Evolutionary conservation across 2,113 vertebrate species (phyloP).

Genomic region (Dicaeum eximium): DNA sequence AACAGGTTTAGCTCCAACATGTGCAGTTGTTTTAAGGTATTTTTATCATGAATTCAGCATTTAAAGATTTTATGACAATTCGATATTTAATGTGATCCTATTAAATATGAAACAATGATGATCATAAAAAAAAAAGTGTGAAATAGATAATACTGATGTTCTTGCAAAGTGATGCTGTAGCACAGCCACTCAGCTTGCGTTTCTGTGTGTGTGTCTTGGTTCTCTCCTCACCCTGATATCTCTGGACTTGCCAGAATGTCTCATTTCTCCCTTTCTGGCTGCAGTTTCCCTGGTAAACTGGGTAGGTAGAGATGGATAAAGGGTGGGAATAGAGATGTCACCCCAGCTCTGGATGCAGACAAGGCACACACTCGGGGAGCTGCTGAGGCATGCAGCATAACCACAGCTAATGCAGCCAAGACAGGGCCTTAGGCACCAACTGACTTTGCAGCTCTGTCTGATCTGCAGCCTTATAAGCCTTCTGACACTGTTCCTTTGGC

Average conservation of each 20-base stretch:
- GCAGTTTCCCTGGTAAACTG: neutral
- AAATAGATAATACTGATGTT: neutral
- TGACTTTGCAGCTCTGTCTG: neutral
- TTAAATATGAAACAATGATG: neutral
- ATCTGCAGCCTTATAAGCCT: neutral
- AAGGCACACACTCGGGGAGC: neutral
- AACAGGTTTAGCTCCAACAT: neutral
- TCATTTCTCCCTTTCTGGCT: neutral
- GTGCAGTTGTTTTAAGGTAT: neutral
- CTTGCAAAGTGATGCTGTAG: neutral
- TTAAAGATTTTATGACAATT: neutral
- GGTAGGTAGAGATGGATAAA: neutral
- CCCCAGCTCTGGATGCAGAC: neutral
- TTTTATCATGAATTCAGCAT: neutral
- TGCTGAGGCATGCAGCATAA: neutral
- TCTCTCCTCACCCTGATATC: neutral
- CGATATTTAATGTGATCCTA: neutral
- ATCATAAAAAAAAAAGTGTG: neutral
- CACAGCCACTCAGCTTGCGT: neutral
- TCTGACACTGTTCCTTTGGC: neutral
- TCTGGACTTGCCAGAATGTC: neutral
- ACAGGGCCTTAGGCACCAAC: neutral
- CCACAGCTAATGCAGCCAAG: neutral
- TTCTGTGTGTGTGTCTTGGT: neutral
- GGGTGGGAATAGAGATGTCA: neutral